Evolutionary conservation across 2,888 invertebrate species (phyloP).

Genomic region (Philereme vetulata): DNA sequence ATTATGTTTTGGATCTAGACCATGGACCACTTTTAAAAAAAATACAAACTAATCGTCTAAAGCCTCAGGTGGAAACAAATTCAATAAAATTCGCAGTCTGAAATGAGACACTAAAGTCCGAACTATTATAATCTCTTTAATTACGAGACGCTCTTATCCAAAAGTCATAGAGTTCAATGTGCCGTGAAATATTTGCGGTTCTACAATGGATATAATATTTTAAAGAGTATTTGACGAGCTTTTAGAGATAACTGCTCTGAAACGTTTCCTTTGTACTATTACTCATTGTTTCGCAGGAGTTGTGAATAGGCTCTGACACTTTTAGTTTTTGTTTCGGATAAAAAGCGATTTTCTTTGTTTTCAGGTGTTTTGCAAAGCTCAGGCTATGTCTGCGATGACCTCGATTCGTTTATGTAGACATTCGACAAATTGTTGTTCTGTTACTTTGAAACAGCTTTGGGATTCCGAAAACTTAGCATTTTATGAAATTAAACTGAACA

Average conservation of each 20-base stretch:
- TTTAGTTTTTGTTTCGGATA: conserved; percentile 54
- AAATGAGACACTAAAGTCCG: no score
- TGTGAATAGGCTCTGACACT: conserved; percentile 56
- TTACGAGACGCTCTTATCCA: conserved; percentile 31
- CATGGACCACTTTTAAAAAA: no score
- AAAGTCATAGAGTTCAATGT: conserved; percentile 44
- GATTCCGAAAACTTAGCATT: neutral
- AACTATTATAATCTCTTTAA: no score
- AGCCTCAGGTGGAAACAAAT: no score
- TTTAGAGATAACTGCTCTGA: conserved; percentile 73
- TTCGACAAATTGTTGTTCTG: neutral
- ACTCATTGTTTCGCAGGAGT: conserved; percentile 68
- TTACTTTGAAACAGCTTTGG: neutral
- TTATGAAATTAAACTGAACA: no score
- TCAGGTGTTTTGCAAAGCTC: conserved; percentile 41
- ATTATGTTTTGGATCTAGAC: no score
- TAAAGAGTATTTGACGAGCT: conserved; percentile 73
- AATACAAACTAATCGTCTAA: no score
- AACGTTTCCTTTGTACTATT: conserved; percentile 74
- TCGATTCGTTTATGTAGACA: neutral
- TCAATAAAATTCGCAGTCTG: no score
- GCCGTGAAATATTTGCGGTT: conserved; percentile 34
- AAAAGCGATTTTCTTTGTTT: conserved; percentile 52
- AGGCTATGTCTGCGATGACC: conserved; percentile 21
- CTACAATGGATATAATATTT: conserved; percentile 58